Evolutionary conservation across 2,888 invertebrate genomes (phyloP).

Genomic region (Rhynchonema sp.): DNA sequence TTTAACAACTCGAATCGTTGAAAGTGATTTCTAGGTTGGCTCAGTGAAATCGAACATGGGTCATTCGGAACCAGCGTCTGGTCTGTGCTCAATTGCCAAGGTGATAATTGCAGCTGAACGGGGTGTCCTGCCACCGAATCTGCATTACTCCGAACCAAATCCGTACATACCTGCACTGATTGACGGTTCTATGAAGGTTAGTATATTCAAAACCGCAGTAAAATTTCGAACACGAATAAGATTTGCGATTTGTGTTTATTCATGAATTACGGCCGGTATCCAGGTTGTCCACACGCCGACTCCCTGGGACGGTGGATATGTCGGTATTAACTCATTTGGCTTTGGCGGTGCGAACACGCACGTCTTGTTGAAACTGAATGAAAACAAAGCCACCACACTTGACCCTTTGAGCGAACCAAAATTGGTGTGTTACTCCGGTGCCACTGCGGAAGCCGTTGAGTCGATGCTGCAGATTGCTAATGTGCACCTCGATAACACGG

Average conservation of each 20-base stretch:
- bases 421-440: background rate
- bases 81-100: conserved; percentile 12
- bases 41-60: conserved; percentile 95
- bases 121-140: conserved; percentile 66
- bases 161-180: conserved; percentile 60
- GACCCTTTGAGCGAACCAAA: background rate
- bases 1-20: too few relatives aligned
- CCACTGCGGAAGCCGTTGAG: background rate
- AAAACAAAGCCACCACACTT: background rate
- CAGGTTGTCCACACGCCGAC: conserved; percentile 57
- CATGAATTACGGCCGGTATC: conserved; percentile 32
- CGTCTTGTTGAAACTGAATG: conserved; percentile 13
- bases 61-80: conserved; percentile 59
- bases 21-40: too few relatives aligned
- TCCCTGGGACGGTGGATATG: conserved; percentile 51
- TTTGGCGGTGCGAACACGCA: conserved; percentile 55
- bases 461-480: background rate
- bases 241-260: too few relatives aligned
- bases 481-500: conserved; percentile 14
- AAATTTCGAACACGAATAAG: too few relatives aligned
- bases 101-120: conserved; percentile 68
- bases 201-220: too few relatives aligned
- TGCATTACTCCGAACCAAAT: conserved; percentile 66
- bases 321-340: conserved; percentile 84
- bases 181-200: conserved; percentile 62